phyloP scores from a whole-genome alignment of 2,113 vertebrate species.

The Tiliqua scincoides region DNA sequence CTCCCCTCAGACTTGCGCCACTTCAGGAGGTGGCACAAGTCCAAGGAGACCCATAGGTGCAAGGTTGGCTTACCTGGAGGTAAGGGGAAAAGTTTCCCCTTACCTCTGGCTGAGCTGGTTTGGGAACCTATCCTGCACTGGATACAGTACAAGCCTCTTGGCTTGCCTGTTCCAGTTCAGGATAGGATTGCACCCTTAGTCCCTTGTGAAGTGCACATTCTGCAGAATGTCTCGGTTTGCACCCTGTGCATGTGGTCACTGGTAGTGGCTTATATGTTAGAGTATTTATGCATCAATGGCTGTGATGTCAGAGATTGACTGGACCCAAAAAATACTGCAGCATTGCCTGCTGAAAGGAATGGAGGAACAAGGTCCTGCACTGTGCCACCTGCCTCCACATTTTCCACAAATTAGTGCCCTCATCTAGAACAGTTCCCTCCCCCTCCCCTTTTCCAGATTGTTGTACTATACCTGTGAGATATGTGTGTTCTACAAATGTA shows the following conservation, averaged over 20 bases:
- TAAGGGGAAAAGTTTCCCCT: no score
- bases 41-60: no score
- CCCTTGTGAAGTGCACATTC: not conserved
- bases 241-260: not conserved
- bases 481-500: constrained; percentile 35
- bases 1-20: no score
- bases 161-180: no score
- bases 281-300: not conserved
- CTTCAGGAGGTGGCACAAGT: no score
- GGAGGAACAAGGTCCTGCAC: not conserved
- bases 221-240: no score
- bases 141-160: no score
- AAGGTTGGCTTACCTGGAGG: no score
- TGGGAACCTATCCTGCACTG: no score
- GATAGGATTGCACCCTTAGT: no score
- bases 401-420: not conserved
- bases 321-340: no score
- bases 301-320: not conserved
- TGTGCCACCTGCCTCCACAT: not conserved
- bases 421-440: not conserved
- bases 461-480: constrained; percentile 19
- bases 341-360: not conserved
- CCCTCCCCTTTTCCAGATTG: not conserved
- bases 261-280: not conserved
- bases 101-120: no score